phyloP scores from a whole-genome alignment of 2,888 invertebrate species.

The Chironomus tentans region DNA sequence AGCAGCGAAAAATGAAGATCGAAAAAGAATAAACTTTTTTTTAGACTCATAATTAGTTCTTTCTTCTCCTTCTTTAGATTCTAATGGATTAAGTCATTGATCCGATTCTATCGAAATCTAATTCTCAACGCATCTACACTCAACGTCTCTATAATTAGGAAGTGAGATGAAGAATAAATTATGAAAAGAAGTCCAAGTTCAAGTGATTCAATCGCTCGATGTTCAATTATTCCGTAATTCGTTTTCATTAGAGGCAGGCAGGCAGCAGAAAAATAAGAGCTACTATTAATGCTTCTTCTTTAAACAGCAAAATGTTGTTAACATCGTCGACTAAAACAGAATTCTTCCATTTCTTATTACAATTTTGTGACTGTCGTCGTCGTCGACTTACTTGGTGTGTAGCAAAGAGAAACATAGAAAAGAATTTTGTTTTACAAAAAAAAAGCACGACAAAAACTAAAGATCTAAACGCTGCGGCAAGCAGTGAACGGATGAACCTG shows the following conservation, averaged over 20 bases:
- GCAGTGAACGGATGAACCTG: constrained; percentile 17
- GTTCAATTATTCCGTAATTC: background rate
- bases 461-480: constrained; percentile 20
- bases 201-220: background rate
- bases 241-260: background rate
- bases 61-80: background rate
- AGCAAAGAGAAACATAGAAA: too few relatives aligned
- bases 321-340: background rate
- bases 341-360: background rate
- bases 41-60: background rate
- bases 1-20: background rate
- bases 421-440: too few relatives aligned
- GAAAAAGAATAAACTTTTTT: background rate
- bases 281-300: background rate
- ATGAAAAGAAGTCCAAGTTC: background rate
- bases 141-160: background rate
- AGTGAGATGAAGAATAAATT: background rate
- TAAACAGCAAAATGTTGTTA: background rate
- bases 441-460: constrained; percentile 1
- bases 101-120: background rate
- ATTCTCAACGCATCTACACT: background rate
- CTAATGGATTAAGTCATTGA: constrained; percentile 1
- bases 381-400: background rate
- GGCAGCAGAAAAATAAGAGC: too few relatives aligned
- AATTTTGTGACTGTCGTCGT: background rate